phyloP scores from a whole-genome alignment of 2,797 vertebrate genomes.

The Acanthurus lineatus region DNA sequence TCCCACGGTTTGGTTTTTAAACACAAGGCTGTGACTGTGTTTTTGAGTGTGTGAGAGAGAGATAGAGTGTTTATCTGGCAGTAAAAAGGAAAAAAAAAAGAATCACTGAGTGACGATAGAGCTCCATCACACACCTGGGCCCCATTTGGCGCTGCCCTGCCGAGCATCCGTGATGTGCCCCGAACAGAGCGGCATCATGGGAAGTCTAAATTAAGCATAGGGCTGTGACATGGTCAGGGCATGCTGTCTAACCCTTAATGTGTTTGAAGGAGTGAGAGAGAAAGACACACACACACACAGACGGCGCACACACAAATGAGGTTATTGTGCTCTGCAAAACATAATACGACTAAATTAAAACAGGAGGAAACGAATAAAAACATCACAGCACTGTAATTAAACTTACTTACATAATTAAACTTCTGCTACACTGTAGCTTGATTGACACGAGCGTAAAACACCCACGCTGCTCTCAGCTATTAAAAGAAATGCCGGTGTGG shows the following conservation, averaged over 20 bases:
- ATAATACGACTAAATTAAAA: conserved; percentile 23
- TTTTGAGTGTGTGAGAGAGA: conserved; percentile 11
- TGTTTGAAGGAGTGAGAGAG: conserved; percentile 26
- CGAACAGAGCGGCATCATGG: conserved; percentile 47
- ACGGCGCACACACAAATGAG: neutral
- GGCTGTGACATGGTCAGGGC: conserved; percentile 36
- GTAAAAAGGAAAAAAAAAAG: conserved; percentile 28
- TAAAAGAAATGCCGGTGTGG: neutral
- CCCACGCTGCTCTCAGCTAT: neutral
- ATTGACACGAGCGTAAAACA: conserved; percentile 41
- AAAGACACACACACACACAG: neutral
- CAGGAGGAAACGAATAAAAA: conserved; percentile 27
- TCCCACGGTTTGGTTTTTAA: conserved; percentile 3
- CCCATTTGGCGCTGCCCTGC: conserved; percentile 43
- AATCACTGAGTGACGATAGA: conserved; percentile 16
- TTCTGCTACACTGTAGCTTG: conserved; percentile 11
- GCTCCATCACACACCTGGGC: conserved; percentile 67
- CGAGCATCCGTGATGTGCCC: conserved; percentile 46
- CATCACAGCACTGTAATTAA: conserved; percentile 40
- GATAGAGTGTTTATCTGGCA: conserved; percentile 7
- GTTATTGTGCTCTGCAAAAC: conserved; percentile 22
- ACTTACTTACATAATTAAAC: conserved; percentile 49
- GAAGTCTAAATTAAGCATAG: conserved; percentile 62
- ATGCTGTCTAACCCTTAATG: conserved; percentile 9
- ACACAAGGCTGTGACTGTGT: conserved; percentile 9